These are phyloP conservation scores for Calephelis virginiensis DNA, from an alignment of 1,140 invertebrate species.

Conservation along the genomic window DNA sequence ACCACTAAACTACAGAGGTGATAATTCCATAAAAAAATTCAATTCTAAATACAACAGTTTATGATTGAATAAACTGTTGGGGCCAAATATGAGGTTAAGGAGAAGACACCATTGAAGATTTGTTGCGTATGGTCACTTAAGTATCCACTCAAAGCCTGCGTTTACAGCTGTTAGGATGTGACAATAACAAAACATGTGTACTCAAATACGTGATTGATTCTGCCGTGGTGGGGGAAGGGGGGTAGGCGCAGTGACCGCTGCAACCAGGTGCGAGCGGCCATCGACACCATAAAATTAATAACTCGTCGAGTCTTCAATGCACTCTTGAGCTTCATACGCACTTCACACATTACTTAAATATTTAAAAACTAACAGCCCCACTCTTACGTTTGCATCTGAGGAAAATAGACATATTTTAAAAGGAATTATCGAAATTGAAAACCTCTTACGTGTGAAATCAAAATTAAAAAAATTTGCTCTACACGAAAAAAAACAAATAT, in stretches of 20 bases:
- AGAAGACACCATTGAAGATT: not conserved
- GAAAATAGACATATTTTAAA: not conserved
- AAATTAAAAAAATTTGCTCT: not conserved
- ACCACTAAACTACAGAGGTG: too few species aligned
- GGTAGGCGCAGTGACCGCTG: constrained; percentile 65
- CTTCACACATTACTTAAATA: constrained; percentile 43
- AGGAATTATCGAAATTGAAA: too few species aligned
- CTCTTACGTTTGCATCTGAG: too few species aligned
- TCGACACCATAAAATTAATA: constrained; percentile 78
- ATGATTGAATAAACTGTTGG: not conserved
- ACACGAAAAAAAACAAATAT: not conserved
- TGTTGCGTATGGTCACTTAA: constrained; percentile 2
- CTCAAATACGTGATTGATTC: constrained; percentile 64
- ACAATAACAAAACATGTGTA: constrained; percentile 42
- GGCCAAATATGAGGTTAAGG: not conserved
- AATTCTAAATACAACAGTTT: not conserved
- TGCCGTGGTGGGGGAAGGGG: constrained; percentile 37
- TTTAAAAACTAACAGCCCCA: constrained; percentile 5
- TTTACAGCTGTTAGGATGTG: constrained; percentile 33
- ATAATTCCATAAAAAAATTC: too few species aligned
- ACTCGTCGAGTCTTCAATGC: constrained; percentile 72
- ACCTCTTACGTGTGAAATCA: not conserved
- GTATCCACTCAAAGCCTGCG: constrained; percentile 18
- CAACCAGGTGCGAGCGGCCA: constrained; percentile 72
- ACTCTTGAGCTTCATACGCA: constrained; percentile 59